phyloP scores from a whole-genome alignment of 2,797 vertebrate genomes.

The Bryconaethiops microstoma region DNA sequence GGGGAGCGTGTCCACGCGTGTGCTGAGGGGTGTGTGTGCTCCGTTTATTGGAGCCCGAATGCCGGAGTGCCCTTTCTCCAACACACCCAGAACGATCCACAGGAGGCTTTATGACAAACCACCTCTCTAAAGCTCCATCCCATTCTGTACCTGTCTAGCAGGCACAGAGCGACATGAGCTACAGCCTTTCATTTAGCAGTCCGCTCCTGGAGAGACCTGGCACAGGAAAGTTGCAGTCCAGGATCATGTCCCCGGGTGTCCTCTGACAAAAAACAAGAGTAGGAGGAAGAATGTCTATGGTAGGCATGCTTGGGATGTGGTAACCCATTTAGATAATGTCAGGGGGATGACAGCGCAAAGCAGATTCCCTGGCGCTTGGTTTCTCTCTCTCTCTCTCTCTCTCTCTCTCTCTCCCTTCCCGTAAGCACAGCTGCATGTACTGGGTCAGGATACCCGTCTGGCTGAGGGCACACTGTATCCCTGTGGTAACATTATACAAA shows the following conservation, averaged over 20 bases:
- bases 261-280: conserved; percentile 6
- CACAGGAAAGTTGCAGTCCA: conserved; percentile 16
- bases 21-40: not conserved
- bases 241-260: conserved; percentile 30
- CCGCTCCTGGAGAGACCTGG: conserved; percentile 19
- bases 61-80: conserved; percentile 54
- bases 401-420: not conserved
- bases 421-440: not conserved
- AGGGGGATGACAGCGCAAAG: not conserved
- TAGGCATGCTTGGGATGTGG: conserved; percentile 3
- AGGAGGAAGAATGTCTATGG: not conserved
- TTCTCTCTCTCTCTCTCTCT: not conserved
- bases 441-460: not conserved
- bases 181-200: conserved; percentile 50
- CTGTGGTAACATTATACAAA: conserved; percentile 8
- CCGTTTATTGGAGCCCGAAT: conserved; percentile 41
- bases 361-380: not conserved
- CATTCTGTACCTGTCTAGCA: conserved; percentile 57
- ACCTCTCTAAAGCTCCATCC: conserved; percentile 55
- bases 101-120: conserved; percentile 66
- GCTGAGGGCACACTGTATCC: not conserved
- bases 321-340: conserved; percentile 27
- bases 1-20: conserved; percentile 34
- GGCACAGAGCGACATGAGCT: conserved; percentile 51
- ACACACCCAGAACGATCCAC: conserved; percentile 36